Evolutionary conservation across 1,140 invertebrate species (phyloP).

Genomic region (Formica exsecta): DNA sequence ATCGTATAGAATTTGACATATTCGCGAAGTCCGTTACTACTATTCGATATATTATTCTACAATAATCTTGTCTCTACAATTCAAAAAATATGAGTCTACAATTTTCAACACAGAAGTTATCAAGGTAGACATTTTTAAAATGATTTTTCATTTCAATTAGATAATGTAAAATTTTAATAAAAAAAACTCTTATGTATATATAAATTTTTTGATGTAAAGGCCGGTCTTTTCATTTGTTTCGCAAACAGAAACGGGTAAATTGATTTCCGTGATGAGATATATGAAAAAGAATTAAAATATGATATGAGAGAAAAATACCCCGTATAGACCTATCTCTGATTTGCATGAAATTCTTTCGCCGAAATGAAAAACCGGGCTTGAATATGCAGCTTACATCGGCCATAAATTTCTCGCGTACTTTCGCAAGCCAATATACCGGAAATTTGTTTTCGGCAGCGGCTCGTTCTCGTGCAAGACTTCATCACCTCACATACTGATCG

Average conservation of each 20-base stretch:
- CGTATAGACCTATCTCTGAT: slow-evolving; percentile 24
- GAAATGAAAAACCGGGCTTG: slow-evolving; percentile 48
- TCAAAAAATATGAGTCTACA: background rate
- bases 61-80: background rate
- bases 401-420: slow-evolving; percentile 60
- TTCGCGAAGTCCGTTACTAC: background rate
- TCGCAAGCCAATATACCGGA: slow-evolving; percentile 54
- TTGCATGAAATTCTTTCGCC: slow-evolving; percentile 43
- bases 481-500: slow-evolving; percentile 46
- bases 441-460: slow-evolving; percentile 56
- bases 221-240: background rate
- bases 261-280: slow-evolving; percentile 30
- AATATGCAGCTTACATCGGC: slow-evolving; percentile 54
- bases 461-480: slow-evolving; percentile 29
- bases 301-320: slow-evolving; percentile 25
- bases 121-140: background rate
- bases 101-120: background rate
- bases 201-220: background rate
- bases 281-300: slow-evolving; percentile 41
- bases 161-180: slow-evolving; percentile 17
- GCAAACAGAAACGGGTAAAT: background rate
- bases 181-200: background rate
- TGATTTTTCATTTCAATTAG: background rate
- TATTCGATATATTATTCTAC: slow-evolving; percentile 16
- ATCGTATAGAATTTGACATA: slow-evolving; percentile 22